Evolutionary conservation across 2,888 invertebrate species (phyloP).

Genomic region (Orchesellides sinensis): DNA sequence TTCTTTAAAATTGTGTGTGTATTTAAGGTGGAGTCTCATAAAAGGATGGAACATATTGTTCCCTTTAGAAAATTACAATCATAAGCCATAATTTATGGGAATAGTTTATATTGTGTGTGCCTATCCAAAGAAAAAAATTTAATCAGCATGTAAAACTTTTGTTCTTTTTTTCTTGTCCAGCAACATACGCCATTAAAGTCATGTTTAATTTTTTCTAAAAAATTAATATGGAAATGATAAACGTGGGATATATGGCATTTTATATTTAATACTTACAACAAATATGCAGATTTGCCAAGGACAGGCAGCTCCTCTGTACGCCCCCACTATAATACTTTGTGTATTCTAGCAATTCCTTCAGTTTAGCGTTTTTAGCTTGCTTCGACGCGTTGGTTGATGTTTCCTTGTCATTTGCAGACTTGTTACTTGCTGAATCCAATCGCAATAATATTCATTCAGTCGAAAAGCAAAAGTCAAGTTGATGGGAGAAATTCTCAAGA

Average conservation of each 20-base stretch:
- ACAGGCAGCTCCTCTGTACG: slow-evolving; percentile 22
- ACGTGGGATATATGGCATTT: not conserved
- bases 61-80: no score
- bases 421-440: not conserved
- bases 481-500: slow-evolving; percentile 31
- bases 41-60: not conserved
- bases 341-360: no score
- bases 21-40: not conserved
- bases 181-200: no score
- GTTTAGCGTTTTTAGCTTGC: not conserved
- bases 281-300: slow-evolving; percentile 19
- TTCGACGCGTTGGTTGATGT: slow-evolving; percentile 1
- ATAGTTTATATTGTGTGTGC: no score
- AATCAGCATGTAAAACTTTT: no score
- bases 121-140: no score
- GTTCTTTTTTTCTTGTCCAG: no score
- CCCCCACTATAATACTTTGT: no score
- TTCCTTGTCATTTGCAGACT: slow-evolving; percentile 31
- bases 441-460: not conserved
- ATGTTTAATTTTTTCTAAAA: not conserved
- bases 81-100: no score
- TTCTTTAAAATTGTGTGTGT: not conserved
- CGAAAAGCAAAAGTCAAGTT: not conserved
- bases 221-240: not conserved
- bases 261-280: slow-evolving; percentile 37